phyloP scores from a whole-genome alignment of 2,113 vertebrate species.

The Colossoma macropomum region DNA sequence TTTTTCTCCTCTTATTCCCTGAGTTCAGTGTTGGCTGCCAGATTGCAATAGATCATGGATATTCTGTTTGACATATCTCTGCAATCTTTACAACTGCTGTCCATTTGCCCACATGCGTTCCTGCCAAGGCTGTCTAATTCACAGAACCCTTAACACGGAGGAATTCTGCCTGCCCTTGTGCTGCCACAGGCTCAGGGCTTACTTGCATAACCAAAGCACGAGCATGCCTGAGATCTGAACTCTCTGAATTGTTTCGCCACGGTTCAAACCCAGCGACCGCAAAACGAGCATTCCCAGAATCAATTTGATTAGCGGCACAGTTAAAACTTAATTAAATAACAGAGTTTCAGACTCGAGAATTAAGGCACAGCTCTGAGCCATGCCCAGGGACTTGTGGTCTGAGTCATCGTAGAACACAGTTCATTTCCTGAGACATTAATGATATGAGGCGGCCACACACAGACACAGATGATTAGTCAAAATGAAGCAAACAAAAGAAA shows the following conservation, averaged over 20 bases:
- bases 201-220: constrained; percentile 62
- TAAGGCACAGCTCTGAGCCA: constrained; percentile 15
- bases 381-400: constrained; percentile 44
- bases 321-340: constrained; percentile 54
- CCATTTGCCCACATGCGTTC: constrained; percentile 74
- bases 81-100: constrained; percentile 78
- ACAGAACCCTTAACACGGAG: constrained; percentile 71
- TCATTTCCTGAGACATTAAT: constrained; percentile 54
- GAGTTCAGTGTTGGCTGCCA: constrained; percentile 62
- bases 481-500: constrained; percentile 44
- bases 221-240: constrained; percentile 39
- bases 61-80: constrained; percentile 79
- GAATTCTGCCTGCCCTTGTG: constrained; percentile 71
- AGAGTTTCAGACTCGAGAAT: constrained; percentile 38
- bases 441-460: constrained; percentile 50
- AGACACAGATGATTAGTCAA: constrained; percentile 35
- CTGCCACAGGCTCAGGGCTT: constrained; percentile 63
- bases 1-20: constrained; percentile 52
- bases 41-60: constrained; percentile 75
- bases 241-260: constrained; percentile 42
- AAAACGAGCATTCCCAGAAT: constrained; percentile 46
- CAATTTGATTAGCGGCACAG: constrained; percentile 36
- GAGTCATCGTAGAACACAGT: constrained; percentile 28
- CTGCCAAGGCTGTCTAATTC: constrained; percentile 74
- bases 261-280: constrained; percentile 27